Base-by-base conservation (phyloP, 92 coral and sea anemone genomes). In the Parazoanthus darwini region DNA sequence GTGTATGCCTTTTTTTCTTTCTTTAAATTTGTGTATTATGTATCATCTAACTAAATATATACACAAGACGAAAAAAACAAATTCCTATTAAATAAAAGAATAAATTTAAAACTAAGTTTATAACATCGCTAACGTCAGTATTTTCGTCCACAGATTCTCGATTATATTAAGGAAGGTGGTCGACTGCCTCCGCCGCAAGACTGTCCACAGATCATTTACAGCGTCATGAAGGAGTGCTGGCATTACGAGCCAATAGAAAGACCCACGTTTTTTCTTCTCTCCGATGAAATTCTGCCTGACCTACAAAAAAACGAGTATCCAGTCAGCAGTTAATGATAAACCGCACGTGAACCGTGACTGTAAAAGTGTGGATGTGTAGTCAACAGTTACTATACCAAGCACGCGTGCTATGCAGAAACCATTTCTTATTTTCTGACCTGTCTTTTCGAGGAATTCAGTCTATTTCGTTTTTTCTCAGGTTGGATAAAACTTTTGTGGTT, bases 221-320 rank as follows among this genome's bases (percentile, higher is more conserved):
- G 79, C 7, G 82, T 90, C 26, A 91, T 97, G 94, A 38, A 38
- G 63, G 88, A 86, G 39, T 97, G 99, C 81, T 95, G 99, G 99
- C 3, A 65, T 6, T 56, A 86, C 43, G 93, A 92, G 9, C 85
- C 92, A 3, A 44, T 10, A 36, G 33, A 65, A 48, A 84, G 98
- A 36, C 94, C 94, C 4, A 82, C 91, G 6, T 96, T 95, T 81
- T 93, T 43, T 75, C 23, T 70, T 0, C 90, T 96, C 16, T 86
- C 88, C 56, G 92, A 86, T 48, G 78, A 38, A 16, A 86, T 73
- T 37, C 77, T 90, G 14, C 87, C 87, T 44, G 68, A 44, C 20
- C 44, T 70, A n/a, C 79, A 84, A 36, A 37, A 74, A 35, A 68
- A 82, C 33, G 76, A 43, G 6, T 82, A 71, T 44, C 75, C 86